Conservation (phyloP, 2,113 vertebrate species). For the Toxostoma redivivum region DNA sequence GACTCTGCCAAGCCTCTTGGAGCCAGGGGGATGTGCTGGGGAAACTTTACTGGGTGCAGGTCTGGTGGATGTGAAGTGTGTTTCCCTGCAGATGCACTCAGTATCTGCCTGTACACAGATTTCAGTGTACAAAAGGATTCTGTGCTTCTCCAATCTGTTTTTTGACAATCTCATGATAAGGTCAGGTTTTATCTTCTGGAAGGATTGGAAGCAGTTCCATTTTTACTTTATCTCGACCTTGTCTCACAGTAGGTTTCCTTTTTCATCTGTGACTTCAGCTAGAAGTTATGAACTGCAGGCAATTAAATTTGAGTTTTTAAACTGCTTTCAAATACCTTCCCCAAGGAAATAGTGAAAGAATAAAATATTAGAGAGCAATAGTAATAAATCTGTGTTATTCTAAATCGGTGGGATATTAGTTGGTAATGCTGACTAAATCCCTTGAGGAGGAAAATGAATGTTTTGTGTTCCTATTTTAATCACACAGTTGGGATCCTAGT, state of each 20-base stretch:
- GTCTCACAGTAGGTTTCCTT: neutral
- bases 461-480: neutral
- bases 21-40: neutral
- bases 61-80: neutral
- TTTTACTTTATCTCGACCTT: neutral
- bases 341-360: neutral
- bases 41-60: fast-evolving
- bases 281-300: neutral
- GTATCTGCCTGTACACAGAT: fast-evolving
- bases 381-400: neutral
- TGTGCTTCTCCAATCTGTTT: neutral
- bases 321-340: neutral
- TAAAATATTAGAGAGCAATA: neutral
- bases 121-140: neutral
- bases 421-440: neutral
- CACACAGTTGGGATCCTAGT: neutral
- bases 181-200: neutral
- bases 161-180: neutral
- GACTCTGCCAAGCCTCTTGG: neutral
- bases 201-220: neutral
- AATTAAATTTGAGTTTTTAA: neutral
- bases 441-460: neutral
- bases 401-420: neutral
- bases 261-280: neutral
- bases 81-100: neutral